These are phyloP conservation scores for Morelia viridis DNA, from an alignment of 2,797 vertebrate species.

Conservation along the genomic window DNA sequence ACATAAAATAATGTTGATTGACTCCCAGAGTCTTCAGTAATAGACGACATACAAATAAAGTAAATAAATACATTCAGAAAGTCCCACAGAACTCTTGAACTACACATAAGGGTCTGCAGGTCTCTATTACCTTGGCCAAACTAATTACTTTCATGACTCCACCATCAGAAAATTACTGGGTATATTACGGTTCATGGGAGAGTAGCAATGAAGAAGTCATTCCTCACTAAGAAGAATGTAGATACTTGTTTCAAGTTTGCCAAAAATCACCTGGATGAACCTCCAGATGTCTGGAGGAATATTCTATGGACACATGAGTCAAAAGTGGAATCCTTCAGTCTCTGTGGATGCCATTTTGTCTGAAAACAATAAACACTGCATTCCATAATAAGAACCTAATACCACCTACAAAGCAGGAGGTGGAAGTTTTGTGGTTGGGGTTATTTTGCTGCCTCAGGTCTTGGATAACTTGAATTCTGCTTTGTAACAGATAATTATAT, in stretches of 20 bases:
- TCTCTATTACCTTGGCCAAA: not conserved
- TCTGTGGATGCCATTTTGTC: not conserved
- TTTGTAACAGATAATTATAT: too few relatives aligned
- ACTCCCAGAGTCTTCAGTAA: not conserved
- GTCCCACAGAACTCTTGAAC: not conserved
- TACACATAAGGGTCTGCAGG: not conserved
- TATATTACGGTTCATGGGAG: not conserved
- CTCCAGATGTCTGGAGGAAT: not conserved
- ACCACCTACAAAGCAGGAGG: not conserved
- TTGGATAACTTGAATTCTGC: too few relatives aligned
- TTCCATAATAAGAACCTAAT: not conserved
- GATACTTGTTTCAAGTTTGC: not conserved
- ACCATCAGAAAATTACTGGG: not conserved
- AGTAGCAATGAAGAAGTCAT: not conserved
- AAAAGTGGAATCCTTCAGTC: not conserved
- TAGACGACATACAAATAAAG: not conserved
- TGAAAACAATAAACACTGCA: not conserved
- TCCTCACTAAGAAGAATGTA: not conserved
- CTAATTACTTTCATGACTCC: not conserved
- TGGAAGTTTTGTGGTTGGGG: not conserved
- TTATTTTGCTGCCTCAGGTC: not conserved
- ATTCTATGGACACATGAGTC: not conserved
- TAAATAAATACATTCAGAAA: not conserved
- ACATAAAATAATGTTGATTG: not conserved
- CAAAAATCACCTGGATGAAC: not conserved